Percentiles rank a stretch among this genome's conserved stretches.
These are phyloP conservation scores for Regulus satrapa DNA, from an alignment of 2,113 vertebrate species.

Conservation along the genomic window DNA sequence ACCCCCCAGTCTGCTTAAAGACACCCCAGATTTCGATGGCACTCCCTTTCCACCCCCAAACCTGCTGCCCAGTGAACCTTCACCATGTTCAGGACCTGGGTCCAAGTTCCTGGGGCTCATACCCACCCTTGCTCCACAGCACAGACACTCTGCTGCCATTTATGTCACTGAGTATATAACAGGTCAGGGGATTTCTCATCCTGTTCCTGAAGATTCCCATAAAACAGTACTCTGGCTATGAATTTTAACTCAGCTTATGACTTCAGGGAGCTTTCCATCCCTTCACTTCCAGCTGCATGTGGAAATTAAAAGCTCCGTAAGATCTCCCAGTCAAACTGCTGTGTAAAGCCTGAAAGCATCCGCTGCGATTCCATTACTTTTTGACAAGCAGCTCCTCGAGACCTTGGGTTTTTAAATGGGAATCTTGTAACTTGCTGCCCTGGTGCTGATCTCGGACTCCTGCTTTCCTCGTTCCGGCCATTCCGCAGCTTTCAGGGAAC, in stretches of 20 bases:
- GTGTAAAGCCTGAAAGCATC: not conserved
- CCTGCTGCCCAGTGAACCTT: not conserved
- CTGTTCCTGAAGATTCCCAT: not conserved
- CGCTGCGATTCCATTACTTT: not conserved
- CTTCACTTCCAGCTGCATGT: not conserved
- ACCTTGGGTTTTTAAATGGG: not conserved
- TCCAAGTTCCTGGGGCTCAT: accelerated
- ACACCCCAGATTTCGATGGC: accelerated
- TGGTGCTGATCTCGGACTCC: not conserved
- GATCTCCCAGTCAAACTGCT: not conserved
- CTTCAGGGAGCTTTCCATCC: not conserved
- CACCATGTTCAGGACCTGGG: accelerated
- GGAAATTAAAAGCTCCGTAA: not conserved
- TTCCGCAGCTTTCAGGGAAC: not conserved
- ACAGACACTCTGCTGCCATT: not conserved
- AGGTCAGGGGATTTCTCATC: not conserved
- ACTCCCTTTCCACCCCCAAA: not conserved
- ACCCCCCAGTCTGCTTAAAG: not conserved
- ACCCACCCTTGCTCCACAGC: not conserved
- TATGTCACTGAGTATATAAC: accelerated
- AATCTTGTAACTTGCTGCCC: not conserved
- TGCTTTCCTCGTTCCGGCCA: not conserved
- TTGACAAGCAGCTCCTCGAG: not conserved
- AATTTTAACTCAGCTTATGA: not conserved
- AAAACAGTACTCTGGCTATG: not conserved